Evolutionary conservation across 1,140 invertebrate species (phyloP).

Genomic region (Drosophila mayri): DNA sequence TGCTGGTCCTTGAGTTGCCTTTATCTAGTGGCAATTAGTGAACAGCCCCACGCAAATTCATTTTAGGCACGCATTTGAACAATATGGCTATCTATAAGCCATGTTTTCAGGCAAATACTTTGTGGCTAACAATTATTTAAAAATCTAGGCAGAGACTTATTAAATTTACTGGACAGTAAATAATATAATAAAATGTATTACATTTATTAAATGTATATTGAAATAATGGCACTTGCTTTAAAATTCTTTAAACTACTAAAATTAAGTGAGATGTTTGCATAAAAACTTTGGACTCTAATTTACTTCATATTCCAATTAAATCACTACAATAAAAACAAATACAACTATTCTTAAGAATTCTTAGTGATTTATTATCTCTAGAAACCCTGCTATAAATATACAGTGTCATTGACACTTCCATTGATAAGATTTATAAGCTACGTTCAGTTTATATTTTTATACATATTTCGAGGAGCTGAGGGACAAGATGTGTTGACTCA

Average conservation of each 20-base stretch:
- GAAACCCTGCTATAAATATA: background rate
- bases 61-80: background rate
- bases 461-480: background rate
- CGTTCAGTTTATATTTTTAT: background rate
- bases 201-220: no score
- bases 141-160: background rate
- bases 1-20: conserved; percentile 36
- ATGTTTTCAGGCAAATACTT: background rate
- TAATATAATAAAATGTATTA: background rate
- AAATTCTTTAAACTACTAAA: no score
- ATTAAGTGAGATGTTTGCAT: no score
- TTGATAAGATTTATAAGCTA: background rate
- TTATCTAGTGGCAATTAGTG: conserved; percentile 58
- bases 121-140: background rate
- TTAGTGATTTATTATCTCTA: no score
- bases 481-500: conserved; percentile 10
- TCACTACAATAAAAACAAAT: background rate
- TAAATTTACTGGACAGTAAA: background rate
- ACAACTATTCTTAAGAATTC: background rate
- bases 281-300: no score
- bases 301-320: no score
- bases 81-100: background rate
- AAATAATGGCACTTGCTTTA: no score
- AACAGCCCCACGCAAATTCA: conserved; percentile 20
- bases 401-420: background rate